Conservation (phyloP, 2,888 invertebrate genomes). For the Ferrisia virgata region DNA sequence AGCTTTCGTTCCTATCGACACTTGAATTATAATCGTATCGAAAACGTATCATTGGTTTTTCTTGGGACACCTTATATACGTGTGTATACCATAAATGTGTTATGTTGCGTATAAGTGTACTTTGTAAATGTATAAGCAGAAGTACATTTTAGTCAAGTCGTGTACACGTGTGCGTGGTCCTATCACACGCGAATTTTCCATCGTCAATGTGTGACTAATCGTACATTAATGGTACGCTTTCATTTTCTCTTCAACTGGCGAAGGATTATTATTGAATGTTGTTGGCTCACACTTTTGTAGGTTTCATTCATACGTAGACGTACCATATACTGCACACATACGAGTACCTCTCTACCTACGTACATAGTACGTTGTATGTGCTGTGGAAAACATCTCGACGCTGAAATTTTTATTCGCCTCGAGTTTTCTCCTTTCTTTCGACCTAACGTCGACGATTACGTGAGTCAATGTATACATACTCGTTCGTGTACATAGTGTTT, state of each 20-base stretch:
- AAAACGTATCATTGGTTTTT: no score
- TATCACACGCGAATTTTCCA: background rate
- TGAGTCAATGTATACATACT: background rate
- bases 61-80: no score
- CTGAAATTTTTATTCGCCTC: background rate
- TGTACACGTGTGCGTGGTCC: background rate
- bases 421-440: background rate
- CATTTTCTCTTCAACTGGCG: background rate
- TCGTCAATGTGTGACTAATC: background rate
- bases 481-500: no score
- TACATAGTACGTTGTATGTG: no score
- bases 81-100: no score
- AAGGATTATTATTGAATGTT: background rate
- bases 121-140: no score
- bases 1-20: no score
- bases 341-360: no score
- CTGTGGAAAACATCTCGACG: background rate
- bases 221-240: background rate
- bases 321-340: no score
- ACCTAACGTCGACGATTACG: background rate
- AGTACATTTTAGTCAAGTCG: background rate
- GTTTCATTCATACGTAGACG: background rate
- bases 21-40: no score
- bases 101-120: background rate
- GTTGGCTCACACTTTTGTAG: background rate